phyloP scores from a whole-genome alignment of 2,113 vertebrate species.

The Neolamprologus modestus region DNA sequence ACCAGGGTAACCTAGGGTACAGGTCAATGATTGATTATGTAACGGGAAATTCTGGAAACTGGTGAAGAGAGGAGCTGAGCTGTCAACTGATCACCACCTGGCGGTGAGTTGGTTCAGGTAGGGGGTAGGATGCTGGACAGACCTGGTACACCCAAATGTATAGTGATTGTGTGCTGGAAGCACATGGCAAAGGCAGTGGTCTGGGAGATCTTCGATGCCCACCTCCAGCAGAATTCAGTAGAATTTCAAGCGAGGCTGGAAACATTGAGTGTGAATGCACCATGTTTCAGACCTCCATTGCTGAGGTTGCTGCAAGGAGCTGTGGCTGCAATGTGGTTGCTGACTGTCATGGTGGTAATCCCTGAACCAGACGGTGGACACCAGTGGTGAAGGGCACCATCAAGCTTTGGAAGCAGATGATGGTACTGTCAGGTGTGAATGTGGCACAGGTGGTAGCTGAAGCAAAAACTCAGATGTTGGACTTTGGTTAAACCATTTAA shows the following conservation, averaged over 20 bases:
- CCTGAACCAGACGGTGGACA: neutral
- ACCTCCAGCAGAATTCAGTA: neutral
- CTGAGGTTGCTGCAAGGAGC: neutral
- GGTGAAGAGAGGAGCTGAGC: neutral
- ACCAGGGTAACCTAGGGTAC: neutral
- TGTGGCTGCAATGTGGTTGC: neutral
- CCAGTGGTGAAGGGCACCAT: neutral
- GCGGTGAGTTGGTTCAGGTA: neutral
- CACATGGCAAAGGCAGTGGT: neutral
- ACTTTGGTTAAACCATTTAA: neutral
- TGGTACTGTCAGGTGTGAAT: neutral
- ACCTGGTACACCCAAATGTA: neutral
- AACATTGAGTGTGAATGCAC: neutral
- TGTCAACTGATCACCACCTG: neutral
- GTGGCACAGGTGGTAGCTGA: neutral
- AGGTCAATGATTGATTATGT: neutral
- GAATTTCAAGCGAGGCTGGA: neutral
- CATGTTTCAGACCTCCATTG: neutral
- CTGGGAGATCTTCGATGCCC: neutral
- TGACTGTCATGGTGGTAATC: neutral
- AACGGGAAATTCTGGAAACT: neutral
- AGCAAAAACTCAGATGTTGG: neutral
- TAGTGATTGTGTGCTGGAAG: neutral
- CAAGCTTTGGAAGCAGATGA: neutral
- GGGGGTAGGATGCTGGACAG: neutral